Conservation (phyloP, 2,888 invertebrate genomes). For the Volucella zonaria region DNA sequence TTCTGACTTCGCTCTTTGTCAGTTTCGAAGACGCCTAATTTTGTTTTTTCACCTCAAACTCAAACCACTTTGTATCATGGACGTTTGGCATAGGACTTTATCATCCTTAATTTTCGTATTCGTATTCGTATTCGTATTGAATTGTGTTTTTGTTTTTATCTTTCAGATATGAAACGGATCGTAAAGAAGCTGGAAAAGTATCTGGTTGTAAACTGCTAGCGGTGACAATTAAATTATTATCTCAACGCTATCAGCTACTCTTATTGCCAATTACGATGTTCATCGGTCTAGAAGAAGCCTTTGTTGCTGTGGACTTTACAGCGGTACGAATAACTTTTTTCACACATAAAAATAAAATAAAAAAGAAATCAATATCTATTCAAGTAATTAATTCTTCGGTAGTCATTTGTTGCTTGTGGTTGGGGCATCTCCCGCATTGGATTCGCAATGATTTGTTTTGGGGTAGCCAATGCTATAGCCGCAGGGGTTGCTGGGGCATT, state of each 20-base stretch:
- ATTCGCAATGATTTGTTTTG: constrained; percentile 96
- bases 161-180: constrained; percentile 85
- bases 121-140: neutral
- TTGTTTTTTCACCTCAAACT: too few relatives aligned
- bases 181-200: constrained; percentile 84
- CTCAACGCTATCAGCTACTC: constrained; percentile 90
- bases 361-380: neutral
- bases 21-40: too few relatives aligned
- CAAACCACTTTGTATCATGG: too few relatives aligned
- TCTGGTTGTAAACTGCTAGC: constrained; percentile 87
- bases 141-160: neutral
- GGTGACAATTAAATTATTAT: constrained; percentile 90
- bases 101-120: neutral
- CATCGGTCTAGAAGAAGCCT: constrained; percentile 96
- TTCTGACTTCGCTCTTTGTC: too few relatives aligned
- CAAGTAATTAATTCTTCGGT: constrained; percentile 75
- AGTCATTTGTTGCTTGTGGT: constrained; percentile 93
- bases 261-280: constrained; percentile 95
- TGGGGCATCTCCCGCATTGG: constrained; percentile 96
- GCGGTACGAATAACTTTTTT: constrained; percentile 84
- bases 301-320: constrained; percentile 92
- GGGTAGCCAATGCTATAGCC: constrained; percentile 93
- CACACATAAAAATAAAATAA: neutral
- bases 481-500: constrained; percentile 91
- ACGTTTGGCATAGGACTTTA: too few relatives aligned